Base-by-base conservation (phyloP, 1,140 invertebrate genomes). In the Condylostylus longicornis region DNA sequence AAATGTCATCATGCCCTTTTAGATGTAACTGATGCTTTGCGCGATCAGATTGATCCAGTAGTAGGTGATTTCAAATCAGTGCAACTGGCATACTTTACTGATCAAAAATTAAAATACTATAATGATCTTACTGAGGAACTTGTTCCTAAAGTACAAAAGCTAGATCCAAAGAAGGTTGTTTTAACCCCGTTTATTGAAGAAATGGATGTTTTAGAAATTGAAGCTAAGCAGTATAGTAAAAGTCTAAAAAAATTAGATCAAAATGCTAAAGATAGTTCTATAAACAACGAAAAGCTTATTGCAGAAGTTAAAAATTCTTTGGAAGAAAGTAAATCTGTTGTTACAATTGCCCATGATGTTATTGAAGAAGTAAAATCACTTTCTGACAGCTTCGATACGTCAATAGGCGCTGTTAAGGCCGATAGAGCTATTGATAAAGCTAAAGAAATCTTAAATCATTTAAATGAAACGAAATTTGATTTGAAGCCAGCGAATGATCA, bases 1-100 rank as follows among this genome's bases (percentile, higher is more conserved):
- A 78, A 75, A 13, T 97, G 93, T 56, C 81, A 82, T 2, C 79
- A 93, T 51, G 75, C 81, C 32, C 66, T 97, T 3, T 54, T 97
- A 2, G 82, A 95, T 62, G 79, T 82, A 1, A 82, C 88, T 1
- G 86, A 94, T 51, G 62, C 70, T n/a, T 51, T 95, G 13, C 57
- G 70, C 12, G 45, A 51, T 9, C 44, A 72, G 7, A 71, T 86
- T 15, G 64, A 73, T 32, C 75, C 79, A 0, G 65, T 82, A 5
- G 67, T 74, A 12, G 42, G 57, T 1, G 77, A 88, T 38, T 81
- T 88, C 48, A 65, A 75, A 47, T 79, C 77, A 54, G 63, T 63
- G 19, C 40, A 49, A 2, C 68, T 78, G 18, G 77, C 79, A 20
- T 82, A 80, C 47, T 86, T 84, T 43, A 85, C 84, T 0, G 70